Base-by-base conservation (phyloP, 2,888 invertebrate species). In the Drosophila kanekoi region DNA sequence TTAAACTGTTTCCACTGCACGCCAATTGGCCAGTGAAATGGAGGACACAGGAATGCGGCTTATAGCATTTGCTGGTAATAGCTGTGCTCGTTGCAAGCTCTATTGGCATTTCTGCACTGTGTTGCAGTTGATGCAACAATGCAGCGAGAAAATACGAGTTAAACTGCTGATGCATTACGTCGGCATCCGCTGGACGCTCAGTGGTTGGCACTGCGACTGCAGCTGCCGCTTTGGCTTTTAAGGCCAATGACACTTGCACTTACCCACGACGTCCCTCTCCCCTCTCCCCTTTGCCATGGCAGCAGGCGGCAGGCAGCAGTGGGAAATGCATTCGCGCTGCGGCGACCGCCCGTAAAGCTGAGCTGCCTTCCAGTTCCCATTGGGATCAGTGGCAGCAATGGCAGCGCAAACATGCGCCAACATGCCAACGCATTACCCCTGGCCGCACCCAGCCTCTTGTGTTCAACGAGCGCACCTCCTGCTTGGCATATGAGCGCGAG, bases 81-180 rank as follows among this genome's bases (percentile, higher is more conserved):
- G 38, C 51, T 49, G 45, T 43, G 52, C 51, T 18, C 43, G 51
- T 51, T 48, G 61, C 48, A 11, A 54, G 62, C 48, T 45, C 53
- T 40, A 69, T 62, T 62, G 62, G 58, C 59, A 54, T 57, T 73
- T 44, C 14, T 45, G 53, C 44, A 20, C 28, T 41, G 40, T 61
- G 48, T 18, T 57, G 51, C 57, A 56, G 41, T 33, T 57, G 57
- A 45, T 67, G 66, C 53, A 62, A 49, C 52, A 53, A 43, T 66
- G 47, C 65, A 69, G 60, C 63, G 68, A 56, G 52, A 44, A 48
- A 48, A 52, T 43, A 23, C 67, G 32, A 67, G 67, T 58, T 65
- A 81, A 81, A 83, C 53, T 84, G 81, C 81, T 84, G 84, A 81
- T 67, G 84, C 84, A 77, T 83, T 72, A 67, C 59, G 69, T 66